Conservation (phyloP, 2,113 vertebrate species). For the Hemicordylus capensis region DNA sequence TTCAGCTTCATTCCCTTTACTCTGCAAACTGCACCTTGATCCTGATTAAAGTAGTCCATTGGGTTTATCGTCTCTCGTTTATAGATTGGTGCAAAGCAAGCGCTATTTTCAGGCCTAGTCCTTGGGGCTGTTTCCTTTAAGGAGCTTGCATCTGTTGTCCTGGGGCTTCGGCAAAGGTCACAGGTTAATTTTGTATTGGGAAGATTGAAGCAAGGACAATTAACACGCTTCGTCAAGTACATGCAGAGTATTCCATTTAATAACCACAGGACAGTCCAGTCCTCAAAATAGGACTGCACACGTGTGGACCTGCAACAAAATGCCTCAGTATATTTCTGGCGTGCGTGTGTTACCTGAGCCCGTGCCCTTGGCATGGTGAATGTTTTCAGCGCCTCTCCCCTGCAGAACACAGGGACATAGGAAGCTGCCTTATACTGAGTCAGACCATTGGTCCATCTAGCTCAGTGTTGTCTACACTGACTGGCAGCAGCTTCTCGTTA, state of each 20-base stretch:
- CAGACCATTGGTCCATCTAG: too few species aligned
- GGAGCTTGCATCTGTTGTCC: constrained; percentile 7
- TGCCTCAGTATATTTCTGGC: too few species aligned
- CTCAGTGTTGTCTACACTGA: too few species aligned
- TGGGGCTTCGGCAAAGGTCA: constrained; percentile 2
- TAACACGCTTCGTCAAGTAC: not conserved
- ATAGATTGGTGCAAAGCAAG: not conserved
- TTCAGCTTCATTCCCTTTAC: not conserved
- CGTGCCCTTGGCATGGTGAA: too few species aligned
- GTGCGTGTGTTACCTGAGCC: too few species aligned
- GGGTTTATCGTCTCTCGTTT: not conserved
- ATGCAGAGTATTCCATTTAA: not conserved
- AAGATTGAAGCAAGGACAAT: not conserved
- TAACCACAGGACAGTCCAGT: not conserved
- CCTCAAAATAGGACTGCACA: not conserved
- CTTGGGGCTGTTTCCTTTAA: not conserved
- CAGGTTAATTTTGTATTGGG: not conserved
- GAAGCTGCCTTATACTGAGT: too few species aligned
- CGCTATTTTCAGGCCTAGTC: not conserved
- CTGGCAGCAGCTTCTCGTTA: too few species aligned
- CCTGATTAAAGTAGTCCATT: not conserved
- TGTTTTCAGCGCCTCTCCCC: too few species aligned
- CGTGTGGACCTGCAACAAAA: too few species aligned
- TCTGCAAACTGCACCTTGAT: not conserved
- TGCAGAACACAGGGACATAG: too few species aligned